Conservation (phyloP, 1,140 invertebrate genomes). For the Saccostrea echinata region DNA sequence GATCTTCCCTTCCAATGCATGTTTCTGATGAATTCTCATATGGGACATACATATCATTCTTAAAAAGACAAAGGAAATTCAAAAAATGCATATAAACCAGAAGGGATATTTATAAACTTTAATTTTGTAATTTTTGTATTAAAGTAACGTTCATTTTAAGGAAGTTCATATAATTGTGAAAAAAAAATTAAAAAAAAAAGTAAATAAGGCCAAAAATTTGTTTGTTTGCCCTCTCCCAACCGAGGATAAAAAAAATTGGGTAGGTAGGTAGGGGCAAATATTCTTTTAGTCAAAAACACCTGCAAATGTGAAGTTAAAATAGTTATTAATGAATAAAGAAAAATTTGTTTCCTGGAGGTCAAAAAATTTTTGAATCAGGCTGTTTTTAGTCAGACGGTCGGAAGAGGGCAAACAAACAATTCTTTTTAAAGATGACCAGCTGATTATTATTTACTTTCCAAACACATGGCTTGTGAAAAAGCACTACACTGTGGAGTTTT, state of each 20-base stretch:
- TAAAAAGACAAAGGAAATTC: neutral
- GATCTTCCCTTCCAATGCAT: constrained; percentile 3
- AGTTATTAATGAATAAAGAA: too few relatives aligned
- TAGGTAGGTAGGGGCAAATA: too few relatives aligned
- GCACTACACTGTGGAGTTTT: constrained; percentile 11
- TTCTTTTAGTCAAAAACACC: too few relatives aligned
- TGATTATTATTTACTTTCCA: constrained; percentile 6
- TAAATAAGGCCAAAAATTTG: neutral
- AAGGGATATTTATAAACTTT: neutral
- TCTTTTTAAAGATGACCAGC: too few relatives aligned
- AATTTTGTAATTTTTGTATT: neutral
- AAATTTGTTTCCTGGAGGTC: too few relatives aligned
- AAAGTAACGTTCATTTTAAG: neutral
- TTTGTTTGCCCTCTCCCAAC: too few relatives aligned
- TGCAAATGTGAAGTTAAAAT: too few relatives aligned
- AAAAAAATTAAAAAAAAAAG: neutral
- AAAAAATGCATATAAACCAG: neutral
- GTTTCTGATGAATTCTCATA: neutral
- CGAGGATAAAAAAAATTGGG: too few relatives aligned
- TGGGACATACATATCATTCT: constrained; percentile 15
- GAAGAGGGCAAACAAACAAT: too few relatives aligned
- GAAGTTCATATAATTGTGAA: neutral
- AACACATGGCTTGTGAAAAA: neutral
- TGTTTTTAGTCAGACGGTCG: too few relatives aligned
- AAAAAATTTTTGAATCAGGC: too few relatives aligned